Base-by-base conservation (phyloP, 1,140 invertebrate genomes). In the Psilanteris sp. region DNA sequence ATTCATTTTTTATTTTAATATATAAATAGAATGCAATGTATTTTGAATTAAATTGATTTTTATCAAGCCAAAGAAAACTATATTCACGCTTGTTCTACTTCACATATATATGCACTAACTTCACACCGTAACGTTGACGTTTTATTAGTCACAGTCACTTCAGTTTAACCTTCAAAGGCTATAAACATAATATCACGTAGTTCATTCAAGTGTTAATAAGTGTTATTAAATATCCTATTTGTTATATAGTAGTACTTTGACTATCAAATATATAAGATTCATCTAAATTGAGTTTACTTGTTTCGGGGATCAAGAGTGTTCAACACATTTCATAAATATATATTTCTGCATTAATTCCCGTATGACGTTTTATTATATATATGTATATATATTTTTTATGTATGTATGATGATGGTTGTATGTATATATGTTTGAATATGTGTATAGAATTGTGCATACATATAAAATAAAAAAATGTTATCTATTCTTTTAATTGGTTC, bases 161-260 rank as follows among this genome's bases (percentile, higher is more conserved):
- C 14, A 24, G 50, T 57, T 68, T 68, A 68, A 57, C 64, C 64
- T 68, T 68, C 64, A 68, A 48, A 18, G 43, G 31, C 43, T 48
- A 68, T 55, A 68, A 57, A 68, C 64, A 57, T 8, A 39, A 57
- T 48, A 50, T 48, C 11, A 26, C 64, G 41, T 41, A 55, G 43
- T 48, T 55, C 48, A 57, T 55, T 57, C 39, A 13, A 48, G 64
- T 48, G 52, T 68, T 68, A 48, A 68, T 32, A 48, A 57, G 48
- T 57, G 43, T 50, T 50, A 41, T 32, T 57, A 57, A 10, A 44
- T 50, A 29, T 44, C 26, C 10, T 11, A 18, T 13, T 9, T 31
- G 9, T 50, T 18, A 16, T 8, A 16, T n/a, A n/a, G n/a, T n/a
- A n/a, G n/a, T n/a, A 6, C 10, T 26, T 57, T 24, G 5, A 27